These are phyloP conservation scores for Castor canadensis DNA, from an alignment of 2,113 vertebrate genomes.

Conservation along the genomic window DNA sequence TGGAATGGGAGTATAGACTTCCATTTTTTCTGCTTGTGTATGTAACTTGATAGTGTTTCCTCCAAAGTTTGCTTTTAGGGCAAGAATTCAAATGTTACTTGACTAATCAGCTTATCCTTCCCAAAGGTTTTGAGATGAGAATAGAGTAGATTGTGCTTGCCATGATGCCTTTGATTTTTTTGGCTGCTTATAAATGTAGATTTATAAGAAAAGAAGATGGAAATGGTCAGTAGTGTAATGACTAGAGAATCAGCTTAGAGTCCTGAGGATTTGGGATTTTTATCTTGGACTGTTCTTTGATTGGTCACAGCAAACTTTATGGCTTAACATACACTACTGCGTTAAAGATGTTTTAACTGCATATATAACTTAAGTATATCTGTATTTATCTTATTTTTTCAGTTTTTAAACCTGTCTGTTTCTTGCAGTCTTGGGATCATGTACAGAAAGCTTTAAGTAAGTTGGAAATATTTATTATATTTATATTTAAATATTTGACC, in stretches of 20 bases:
- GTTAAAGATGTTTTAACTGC: background rate
- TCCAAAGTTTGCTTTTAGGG: conserved; percentile 3
- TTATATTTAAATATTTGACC: too few relatives aligned
- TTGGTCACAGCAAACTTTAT: background rate
- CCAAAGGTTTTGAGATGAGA: conserved; percentile 28
- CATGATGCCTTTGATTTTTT: background rate
- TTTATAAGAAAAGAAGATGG: background rate
- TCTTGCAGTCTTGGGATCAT: background rate
- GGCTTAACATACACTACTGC: background rate
- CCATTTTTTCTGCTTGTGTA: background rate
- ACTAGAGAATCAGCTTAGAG: background rate
- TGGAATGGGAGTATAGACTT: background rate
- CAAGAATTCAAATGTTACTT: conserved; percentile 32
- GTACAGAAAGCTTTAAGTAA: conserved; percentile 34
- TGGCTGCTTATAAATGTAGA: background rate
- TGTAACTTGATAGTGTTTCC: background rate
- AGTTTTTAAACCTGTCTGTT: conserved; percentile 8
- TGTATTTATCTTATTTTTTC: conserved; percentile 15
- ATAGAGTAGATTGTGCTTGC: conserved; percentile 31
- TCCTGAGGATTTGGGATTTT: conserved; percentile 19
- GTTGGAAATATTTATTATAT: conserved; percentile 45
- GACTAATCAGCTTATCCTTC: conserved; percentile 34
- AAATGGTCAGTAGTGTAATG: background rate
- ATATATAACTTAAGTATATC: background rate
- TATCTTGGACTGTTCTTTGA: background rate